Conservation (phyloP, 1,140 invertebrate species). For the Parapsyche elsis region DNA sequence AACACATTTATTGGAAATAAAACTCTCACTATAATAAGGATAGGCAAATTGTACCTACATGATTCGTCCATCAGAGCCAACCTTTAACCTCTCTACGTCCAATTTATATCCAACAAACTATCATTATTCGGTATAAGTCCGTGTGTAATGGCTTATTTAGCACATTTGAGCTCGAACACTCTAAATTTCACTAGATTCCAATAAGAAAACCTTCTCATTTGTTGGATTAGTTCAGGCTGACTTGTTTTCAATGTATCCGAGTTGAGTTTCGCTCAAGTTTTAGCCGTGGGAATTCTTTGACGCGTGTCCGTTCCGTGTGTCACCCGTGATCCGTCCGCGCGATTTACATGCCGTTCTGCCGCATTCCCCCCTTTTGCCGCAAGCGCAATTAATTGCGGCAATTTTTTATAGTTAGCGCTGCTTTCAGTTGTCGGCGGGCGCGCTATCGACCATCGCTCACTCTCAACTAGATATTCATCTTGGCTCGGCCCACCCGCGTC, state of each 20-base stretch:
- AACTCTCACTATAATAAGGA: too few relatives aligned
- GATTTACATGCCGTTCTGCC: slow-evolving; percentile 44
- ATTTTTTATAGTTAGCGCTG: slow-evolving; percentile 49
- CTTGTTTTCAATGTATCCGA: too few relatives aligned
- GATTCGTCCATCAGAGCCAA: too few relatives aligned
- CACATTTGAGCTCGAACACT: too few relatives aligned
- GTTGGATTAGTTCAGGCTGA: neutral
- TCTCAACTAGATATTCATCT: slow-evolving; percentile 50
- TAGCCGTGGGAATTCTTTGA: neutral
- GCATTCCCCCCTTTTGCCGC: slow-evolving; percentile 36
- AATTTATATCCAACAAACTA: too few relatives aligned
- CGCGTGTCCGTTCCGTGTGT: neutral
- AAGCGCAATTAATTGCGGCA: slow-evolving; percentile 44
- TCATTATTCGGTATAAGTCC: too few relatives aligned
- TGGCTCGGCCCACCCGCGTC: slow-evolving; percentile 43
- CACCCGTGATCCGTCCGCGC: slow-evolving; percentile 23
- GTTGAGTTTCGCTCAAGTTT: neutral
- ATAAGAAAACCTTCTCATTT: too few relatives aligned
- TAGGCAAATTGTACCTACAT: too few relatives aligned
- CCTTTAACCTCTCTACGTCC: too few relatives aligned
- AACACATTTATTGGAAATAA: too few relatives aligned
- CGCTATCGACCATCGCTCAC: slow-evolving; percentile 46
- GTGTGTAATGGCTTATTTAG: too few relatives aligned
- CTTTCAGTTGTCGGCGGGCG: slow-evolving; percentile 45
- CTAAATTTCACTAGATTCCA: too few relatives aligned